These are phyloP conservation scores for Tribolium castaneum DNA, from an alignment of 1,140 invertebrate species.

Conservation along the genomic window DNA sequence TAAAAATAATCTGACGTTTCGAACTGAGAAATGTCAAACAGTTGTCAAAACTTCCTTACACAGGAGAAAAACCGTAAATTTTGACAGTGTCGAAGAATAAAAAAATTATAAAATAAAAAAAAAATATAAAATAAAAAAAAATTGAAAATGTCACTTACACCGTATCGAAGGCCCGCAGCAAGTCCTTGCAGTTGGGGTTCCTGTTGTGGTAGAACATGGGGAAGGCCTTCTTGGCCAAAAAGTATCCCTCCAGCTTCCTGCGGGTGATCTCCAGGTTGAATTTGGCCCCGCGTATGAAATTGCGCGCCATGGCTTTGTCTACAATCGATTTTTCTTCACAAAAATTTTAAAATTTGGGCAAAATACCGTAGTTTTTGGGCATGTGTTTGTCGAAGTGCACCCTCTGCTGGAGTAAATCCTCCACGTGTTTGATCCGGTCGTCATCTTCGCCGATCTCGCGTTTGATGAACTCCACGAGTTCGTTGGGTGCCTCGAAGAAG, in stretches of 20 bases:
- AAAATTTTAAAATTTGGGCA: slow-evolving; percentile 1
- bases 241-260: slow-evolving; percentile 63
- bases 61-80: too few species aligned
- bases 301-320: slow-evolving; percentile 62
- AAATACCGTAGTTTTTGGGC: slow-evolving; percentile 54
- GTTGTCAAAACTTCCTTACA: too few species aligned
- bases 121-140: too few species aligned
- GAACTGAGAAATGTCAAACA: too few species aligned
- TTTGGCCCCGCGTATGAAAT: slow-evolving; percentile 64
- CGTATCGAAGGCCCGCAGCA: slow-evolving; percentile 54
- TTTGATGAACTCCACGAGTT: neutral
- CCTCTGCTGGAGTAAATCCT: slow-evolving; percentile 13
- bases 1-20: too few species aligned
- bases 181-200: slow-evolving; percentile 56
- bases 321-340: slow-evolving; percentile 48
- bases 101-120: too few species aligned
- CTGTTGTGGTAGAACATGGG: slow-evolving; percentile 62
- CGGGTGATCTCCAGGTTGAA: slow-evolving; percentile 63
- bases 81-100: too few species aligned
- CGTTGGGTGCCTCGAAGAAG: neutral
- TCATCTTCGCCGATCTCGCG: neutral
- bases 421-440: neutral
- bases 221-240: slow-evolving; percentile 58
- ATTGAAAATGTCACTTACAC: slow-evolving; percentile 58
- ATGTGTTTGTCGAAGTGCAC: slow-evolving; percentile 51